These are phyloP conservation scores for Metaphire vulgaris DNA, from an alignment of 1,140 invertebrate genomes.

Conservation along the genomic window DNA sequence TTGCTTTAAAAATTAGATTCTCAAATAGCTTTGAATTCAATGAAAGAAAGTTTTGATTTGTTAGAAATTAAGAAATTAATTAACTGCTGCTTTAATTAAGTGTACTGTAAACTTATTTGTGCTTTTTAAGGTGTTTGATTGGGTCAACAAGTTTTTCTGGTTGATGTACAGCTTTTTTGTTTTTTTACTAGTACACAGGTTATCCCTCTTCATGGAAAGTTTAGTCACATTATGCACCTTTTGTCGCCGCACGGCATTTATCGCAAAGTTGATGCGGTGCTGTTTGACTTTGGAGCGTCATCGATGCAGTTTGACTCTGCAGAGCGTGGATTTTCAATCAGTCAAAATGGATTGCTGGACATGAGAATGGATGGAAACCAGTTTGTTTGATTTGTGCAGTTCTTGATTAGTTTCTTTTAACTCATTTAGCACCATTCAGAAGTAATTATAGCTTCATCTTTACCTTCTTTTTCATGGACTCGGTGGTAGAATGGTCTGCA, in stretches of 20 bases:
- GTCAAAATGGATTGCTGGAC: constrained; percentile 76
- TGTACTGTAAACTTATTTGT: not conserved
- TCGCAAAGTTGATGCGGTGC: constrained; percentile 71
- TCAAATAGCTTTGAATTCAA: not conserved
- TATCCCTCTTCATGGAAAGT: constrained; percentile 71
- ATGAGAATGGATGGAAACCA: constrained; percentile 87
- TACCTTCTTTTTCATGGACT: not conserved
- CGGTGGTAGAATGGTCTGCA: not conserved
- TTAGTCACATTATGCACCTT: constrained; percentile 73
- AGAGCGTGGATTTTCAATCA: constrained; percentile 76
- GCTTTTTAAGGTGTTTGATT: constrained; percentile 49
- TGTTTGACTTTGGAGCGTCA: constrained; percentile 92
- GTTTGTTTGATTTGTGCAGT: constrained; percentile 37
- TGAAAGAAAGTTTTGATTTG: not conserved
- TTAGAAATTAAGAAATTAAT: not conserved
- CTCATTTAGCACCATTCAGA: not conserved
- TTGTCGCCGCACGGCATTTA: constrained; percentile 59
- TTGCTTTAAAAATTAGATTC: not conserved
- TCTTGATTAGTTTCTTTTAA: not conserved
- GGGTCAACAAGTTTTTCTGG: too few species aligned
- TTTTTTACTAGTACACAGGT: constrained; percentile 54
- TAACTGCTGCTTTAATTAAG: not conserved
- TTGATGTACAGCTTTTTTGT: too few species aligned
- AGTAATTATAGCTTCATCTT: not conserved
- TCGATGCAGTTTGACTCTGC: constrained; percentile 85